Conservation (phyloP, 2,797 vertebrate species). For the Momotus momota region DNA sequence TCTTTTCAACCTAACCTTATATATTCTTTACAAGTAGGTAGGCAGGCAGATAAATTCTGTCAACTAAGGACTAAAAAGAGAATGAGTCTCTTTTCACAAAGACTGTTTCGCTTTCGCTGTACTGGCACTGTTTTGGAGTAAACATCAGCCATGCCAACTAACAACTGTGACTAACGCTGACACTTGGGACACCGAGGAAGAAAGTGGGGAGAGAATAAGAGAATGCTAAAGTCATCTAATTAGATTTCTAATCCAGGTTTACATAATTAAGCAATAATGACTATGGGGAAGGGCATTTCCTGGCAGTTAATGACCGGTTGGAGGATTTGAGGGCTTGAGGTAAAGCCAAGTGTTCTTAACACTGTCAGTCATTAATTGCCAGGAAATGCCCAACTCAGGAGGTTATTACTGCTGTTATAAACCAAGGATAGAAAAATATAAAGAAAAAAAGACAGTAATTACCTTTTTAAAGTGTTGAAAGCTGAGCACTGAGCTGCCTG, state of each 20-base stretch:
- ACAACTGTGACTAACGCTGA: background rate
- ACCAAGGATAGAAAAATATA: slow-evolving; percentile 74
- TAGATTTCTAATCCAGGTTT: slow-evolving; percentile 73
- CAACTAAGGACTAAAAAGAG: background rate
- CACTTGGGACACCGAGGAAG: background rate
- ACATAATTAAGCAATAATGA: slow-evolving; percentile 71
- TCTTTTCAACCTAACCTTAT: background rate
- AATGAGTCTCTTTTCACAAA: background rate
- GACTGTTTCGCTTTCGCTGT: background rate
- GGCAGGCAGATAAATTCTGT: background rate
- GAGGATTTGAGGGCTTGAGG: slow-evolving; percentile 69
- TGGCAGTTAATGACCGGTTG: slow-evolving; percentile 64
- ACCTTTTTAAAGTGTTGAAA: slow-evolving; percentile 71
- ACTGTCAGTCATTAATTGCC: slow-evolving; percentile 72
- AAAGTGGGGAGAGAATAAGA: background rate
- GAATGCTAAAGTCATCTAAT: slow-evolving; percentile 57
- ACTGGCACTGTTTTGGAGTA: background rate
- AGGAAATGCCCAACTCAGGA: slow-evolving; percentile 73
- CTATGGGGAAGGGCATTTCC: slow-evolving; percentile 65
- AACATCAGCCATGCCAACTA: background rate
- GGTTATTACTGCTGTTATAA: slow-evolving; percentile 74
- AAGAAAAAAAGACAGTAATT: slow-evolving; percentile 74
- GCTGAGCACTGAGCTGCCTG: slow-evolving; percentile 65
- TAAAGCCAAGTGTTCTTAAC: slow-evolving; percentile 73
- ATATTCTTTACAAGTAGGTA: background rate